Percentiles rank a stretch among this genome's conserved stretches.
Evolutionary conservation across 2,888 invertebrate species (phyloP).

Genomic region (Atherix ibis): DNA sequence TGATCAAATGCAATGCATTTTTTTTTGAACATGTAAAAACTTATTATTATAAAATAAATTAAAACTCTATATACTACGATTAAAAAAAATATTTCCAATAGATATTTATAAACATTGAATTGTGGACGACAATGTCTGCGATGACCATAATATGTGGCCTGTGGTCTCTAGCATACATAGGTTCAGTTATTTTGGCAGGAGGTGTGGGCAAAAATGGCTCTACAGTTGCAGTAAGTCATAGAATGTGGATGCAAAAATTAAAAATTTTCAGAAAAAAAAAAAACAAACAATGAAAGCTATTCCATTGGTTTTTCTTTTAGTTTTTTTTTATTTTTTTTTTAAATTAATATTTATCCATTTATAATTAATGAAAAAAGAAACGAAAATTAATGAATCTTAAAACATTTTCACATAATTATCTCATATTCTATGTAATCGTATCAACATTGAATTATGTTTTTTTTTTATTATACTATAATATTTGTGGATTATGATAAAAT

Average conservation of each 20-base stretch:
- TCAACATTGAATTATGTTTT: no score
- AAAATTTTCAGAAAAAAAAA: slow-evolving; percentile 6
- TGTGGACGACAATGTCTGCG: slow-evolving; percentile 61
- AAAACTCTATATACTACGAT: slow-evolving; percentile 3
- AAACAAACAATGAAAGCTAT: no score
- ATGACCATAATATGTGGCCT: slow-evolving; percentile 56
- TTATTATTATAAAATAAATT: background rate
- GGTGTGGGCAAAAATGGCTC: slow-evolving; percentile 99
- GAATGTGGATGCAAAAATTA: slow-evolving; percentile 5
- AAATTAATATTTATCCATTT: background rate
- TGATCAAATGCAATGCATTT: no score
- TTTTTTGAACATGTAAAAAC: background rate
- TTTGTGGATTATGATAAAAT: no score
- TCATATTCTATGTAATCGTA: no score
- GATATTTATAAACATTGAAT: slow-evolving; percentile 46
- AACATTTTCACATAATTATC: no score
- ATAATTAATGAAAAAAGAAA: slow-evolving; percentile 3
- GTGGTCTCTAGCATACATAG: slow-evolving; percentile 55
- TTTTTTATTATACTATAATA: no score
- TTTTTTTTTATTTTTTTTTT: slow-evolving; percentile 3
- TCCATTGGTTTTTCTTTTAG: no score
- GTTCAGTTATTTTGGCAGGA: slow-evolving; percentile 69
- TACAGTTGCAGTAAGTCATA: slow-evolving; percentile 87
- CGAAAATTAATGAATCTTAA: no score
- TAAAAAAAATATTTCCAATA: slow-evolving; percentile 18